Base-by-base conservation (phyloP, 2,888 invertebrate species). In the Disparrhopalites patrizii region DNA sequence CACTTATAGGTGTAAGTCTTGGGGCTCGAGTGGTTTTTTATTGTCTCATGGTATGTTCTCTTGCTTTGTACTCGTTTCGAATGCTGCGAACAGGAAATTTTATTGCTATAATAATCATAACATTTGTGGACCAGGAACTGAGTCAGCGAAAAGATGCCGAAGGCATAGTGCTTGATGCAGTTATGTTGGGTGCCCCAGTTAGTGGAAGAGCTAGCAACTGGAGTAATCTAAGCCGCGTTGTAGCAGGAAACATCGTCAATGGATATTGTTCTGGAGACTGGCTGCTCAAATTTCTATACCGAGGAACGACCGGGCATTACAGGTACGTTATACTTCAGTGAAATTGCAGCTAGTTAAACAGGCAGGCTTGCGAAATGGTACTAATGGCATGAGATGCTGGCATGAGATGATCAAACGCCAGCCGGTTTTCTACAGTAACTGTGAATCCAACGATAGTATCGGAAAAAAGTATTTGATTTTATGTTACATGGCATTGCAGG, bases 21-120 rank as follows among this genome's bases (percentile, higher is more conserved):
- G 87, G 87, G n/a, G 86, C 86, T 2, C 79, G 86, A 65, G 86
- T 86, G 40, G 85, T 87, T 69, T 87, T 83, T 77, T 85, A 84
- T 75, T 87, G 86, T 77, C 79, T 87, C 25, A 78, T 83, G 74
- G 83, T 84, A 73, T 66, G 74, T 61, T 18, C 7, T 20, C 2
- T 33, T 7, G 31, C 25, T 23, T 47, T 25, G 13, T 4, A 8
- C 13, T 47, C 47, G 23, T 23, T n/a, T n/a, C n/a, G n/a, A n/a
- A n/a, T n/a, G n/a, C n/a, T n/a, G n/a, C n/a, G n/a, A n/a, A n/a
- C n/a, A n/a, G n/a, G n/a, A n/a, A n/a, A n/a, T n/a, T n/a, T n/a
- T n/a, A n/a, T n/a, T n/a, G n/a, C n/a, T n/a, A n/a, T n/a, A n/a
- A n/a, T n/a, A n/a, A n/a, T n/a, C n/a, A n/a, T n/a, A 30, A 23